phyloP scores from a whole-genome alignment of 2,113 vertebrate species.

The Thomomys bottae region DNA sequence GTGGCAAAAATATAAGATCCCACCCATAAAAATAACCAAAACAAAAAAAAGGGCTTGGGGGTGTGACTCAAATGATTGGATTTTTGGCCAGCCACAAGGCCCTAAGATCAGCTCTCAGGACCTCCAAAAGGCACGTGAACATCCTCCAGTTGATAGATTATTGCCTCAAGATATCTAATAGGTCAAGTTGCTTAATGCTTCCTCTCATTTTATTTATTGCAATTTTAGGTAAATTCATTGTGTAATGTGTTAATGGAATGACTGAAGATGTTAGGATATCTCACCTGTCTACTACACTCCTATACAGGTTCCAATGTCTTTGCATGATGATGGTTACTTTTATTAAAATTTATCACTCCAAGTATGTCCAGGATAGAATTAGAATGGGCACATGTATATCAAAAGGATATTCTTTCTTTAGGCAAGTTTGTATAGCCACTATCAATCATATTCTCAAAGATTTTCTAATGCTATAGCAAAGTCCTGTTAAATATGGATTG shows the following conservation, averaged over 20 bases:
- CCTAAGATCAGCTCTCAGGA: no score
- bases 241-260: constrained; percentile 34
- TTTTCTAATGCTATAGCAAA: constrained; percentile 18
- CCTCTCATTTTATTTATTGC: background rate
- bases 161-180: background rate
- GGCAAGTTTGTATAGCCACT: background rate
- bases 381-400: background rate
- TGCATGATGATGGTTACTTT: background rate
- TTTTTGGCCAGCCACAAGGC: no score
- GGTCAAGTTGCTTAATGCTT: background rate
- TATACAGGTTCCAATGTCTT: background rate
- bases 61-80: no score
- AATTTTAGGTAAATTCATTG: constrained; percentile 21
- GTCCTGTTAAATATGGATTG: background rate
- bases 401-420: constrained; percentile 11
- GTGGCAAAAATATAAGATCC: no score
- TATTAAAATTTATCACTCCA: constrained; percentile 13
- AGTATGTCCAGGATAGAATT: background rate
- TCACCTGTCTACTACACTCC: background rate
- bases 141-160: background rate
- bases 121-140: no score
- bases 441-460: constrained; percentile 17
- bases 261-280: background rate
- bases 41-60: no score
- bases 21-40: no score